Evolutionary conservation across 2,797 vertebrate species (phyloP).

Genomic region (Meriones psammophilus): DNA sequence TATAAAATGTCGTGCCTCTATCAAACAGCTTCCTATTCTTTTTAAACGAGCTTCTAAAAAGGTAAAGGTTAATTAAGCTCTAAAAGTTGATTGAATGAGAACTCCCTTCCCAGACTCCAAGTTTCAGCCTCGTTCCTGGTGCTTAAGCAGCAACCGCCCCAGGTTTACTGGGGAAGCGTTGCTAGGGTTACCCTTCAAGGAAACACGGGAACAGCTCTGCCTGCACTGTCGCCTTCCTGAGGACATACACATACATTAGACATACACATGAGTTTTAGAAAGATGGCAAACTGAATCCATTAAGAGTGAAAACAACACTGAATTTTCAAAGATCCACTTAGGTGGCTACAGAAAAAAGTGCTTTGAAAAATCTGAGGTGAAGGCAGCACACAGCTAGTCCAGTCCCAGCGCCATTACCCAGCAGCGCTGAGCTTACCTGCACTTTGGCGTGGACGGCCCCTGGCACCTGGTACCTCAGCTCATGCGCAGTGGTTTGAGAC

Average conservation of each 20-base stretch:
- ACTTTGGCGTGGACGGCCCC: conserved; percentile 90
- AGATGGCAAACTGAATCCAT: neutral
- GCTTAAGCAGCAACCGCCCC: neutral
- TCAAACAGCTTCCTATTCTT: conserved; percentile 54
- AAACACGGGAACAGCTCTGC: neutral
- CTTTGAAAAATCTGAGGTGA: conserved; percentile 14
- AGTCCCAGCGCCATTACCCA: neutral
- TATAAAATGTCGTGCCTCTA: conserved; percentile 34
- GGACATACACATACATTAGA: neutral
- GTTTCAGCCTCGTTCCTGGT: neutral
- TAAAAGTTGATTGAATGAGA: conserved; percentile 41
- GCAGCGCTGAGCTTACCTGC: conserved; percentile 90
- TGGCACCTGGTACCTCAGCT: conserved; percentile 94
- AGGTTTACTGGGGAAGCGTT: neutral
- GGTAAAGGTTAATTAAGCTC: conserved; percentile 41
- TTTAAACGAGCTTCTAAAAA: conserved; percentile 38
- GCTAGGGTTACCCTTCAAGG: neutral
- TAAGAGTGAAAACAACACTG: conserved; percentile 1
- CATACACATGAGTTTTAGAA: neutral
- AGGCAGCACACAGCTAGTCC: neutral
- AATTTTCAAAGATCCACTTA: conserved; percentile 13
- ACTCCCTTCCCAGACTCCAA: neutral
- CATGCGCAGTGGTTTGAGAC: conserved; percentile 93
- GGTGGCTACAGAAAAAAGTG: neutral
- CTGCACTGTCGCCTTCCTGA: neutral